Conservation (phyloP, 1,140 invertebrate species). For the Panagrolaimus sp. region DNA sequence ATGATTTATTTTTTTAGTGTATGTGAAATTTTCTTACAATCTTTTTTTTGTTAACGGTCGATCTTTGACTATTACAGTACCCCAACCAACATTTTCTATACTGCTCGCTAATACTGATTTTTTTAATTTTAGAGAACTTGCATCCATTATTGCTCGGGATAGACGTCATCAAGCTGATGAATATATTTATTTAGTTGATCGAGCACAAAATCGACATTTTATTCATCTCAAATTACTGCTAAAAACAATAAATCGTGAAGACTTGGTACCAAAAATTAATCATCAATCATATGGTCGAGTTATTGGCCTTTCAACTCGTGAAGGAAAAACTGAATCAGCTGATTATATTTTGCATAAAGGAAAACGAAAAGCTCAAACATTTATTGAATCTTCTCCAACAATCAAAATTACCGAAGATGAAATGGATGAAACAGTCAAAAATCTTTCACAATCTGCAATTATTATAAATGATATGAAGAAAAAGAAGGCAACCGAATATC, state of each 20-base stretch:
- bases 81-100: neutral
- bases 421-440: neutral
- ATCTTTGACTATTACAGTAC: neutral
- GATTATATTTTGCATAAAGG: conserved; percentile 40
- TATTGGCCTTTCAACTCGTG: conserved; percentile 39
- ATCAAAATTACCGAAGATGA: conserved; percentile 20
- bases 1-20: neutral
- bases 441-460: neutral
- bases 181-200: conserved; percentile 43
- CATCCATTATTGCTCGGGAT: conserved; percentile 76
- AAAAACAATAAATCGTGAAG: conserved; percentile 24
- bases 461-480: conserved; percentile 4
- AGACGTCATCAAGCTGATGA: conserved; percentile 54
- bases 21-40: neutral
- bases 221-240: conserved; percentile 32
- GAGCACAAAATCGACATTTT: conserved; percentile 35
- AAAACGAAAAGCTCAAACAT: conserved; percentile 26
- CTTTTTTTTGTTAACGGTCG: conserved; percentile 6
- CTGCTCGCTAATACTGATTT: neutral
- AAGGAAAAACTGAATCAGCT: conserved; percentile 41
- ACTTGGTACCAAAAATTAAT: conserved; percentile 34
- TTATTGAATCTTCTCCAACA: conserved; percentile 34
- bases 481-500: neutral
- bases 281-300: conserved; percentile 40
- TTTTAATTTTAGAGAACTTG: conserved; percentile 69